Conservation (phyloP, 2,797 vertebrate species). For the Limnodromus scolopaceus region DNA sequence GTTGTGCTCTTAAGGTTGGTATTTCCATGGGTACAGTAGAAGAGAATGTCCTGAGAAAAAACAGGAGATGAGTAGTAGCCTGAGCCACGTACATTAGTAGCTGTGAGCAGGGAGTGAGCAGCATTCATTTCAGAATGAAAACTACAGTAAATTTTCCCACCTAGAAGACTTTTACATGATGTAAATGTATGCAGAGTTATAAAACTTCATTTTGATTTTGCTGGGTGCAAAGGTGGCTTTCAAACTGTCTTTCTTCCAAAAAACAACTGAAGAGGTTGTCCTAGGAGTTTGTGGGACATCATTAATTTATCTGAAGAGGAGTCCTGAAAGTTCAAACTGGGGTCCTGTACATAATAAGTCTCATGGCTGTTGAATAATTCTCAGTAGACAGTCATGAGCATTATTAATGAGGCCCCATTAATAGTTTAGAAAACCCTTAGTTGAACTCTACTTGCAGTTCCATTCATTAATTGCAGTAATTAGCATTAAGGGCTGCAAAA, state of each 20-base stretch:
- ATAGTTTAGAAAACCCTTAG: slow-evolving; percentile 63
- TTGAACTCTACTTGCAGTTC: slow-evolving; percentile 46
- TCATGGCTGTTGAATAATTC: slow-evolving; percentile 30
- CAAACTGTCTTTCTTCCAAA: background rate
- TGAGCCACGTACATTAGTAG: background rate
- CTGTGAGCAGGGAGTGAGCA: background rate
- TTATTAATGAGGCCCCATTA: slow-evolving; percentile 64
- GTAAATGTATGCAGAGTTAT: background rate
- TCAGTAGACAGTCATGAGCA: background rate
- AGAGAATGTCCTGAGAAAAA: background rate
- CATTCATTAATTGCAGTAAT: slow-evolving; percentile 65
- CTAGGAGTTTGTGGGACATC: background rate
- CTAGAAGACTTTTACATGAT: background rate
- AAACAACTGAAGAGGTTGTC: background rate
- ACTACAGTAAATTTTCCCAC: background rate
- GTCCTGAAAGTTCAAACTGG: slow-evolving; percentile 1
- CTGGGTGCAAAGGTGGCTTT: background rate
- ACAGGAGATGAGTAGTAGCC: background rate
- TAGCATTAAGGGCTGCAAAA: slow-evolving; percentile 51
- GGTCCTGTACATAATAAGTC: background rate
- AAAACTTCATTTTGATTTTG: background rate
- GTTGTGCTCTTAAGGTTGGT: background rate
- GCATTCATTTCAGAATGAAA: too few species aligned
- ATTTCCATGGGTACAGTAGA: background rate
- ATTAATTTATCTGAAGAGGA: slow-evolving; percentile 20